Conservation (phyloP, 2,797 vertebrate species). For the Scleropages formosus region DNA sequence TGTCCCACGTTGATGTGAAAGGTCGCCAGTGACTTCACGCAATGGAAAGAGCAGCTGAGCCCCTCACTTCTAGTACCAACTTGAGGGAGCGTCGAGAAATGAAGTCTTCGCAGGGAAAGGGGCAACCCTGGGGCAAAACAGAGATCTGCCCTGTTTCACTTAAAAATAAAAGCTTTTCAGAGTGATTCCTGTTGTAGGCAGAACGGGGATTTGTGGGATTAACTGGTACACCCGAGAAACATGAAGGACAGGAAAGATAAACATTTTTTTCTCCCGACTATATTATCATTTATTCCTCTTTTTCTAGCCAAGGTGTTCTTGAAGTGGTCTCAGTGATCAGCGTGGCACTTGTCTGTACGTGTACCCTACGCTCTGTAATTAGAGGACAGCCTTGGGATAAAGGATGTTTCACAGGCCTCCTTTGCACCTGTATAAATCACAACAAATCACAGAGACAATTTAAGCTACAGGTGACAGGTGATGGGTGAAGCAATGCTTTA, state of each 20-base stretch:
- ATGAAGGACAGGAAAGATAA: conserved; percentile 24
- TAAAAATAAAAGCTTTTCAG: conserved; percentile 26
- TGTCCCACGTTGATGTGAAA: neutral
- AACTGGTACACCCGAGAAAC: conserved; percentile 29
- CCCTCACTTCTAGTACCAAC: conserved; percentile 11
- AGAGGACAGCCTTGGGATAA: conserved; percentile 29
- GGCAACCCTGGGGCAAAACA: conserved; percentile 26
- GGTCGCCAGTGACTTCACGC: neutral
- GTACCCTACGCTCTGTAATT: conserved; percentile 16
- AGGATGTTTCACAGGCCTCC: conserved; percentile 23
- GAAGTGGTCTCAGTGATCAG: conserved; percentile 26
- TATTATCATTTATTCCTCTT: conserved; percentile 26
- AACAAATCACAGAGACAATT: conserved; percentile 25
- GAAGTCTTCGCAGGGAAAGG: conserved; percentile 3
- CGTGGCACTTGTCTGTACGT: conserved; percentile 18
- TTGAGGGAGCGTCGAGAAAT: conserved; percentile 15
- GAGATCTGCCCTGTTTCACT: conserved; percentile 16
- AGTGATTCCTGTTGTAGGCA: conserved; percentile 9
- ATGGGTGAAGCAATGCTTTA: conserved; percentile 12
- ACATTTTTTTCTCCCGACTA: conserved; percentile 19
- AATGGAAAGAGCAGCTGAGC: neutral
- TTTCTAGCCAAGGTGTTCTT: conserved; percentile 17
- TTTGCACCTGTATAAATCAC: conserved; percentile 28
- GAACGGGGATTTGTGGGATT: conserved; percentile 32
- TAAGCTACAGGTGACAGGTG: conserved; percentile 18